A percentile compares a stretch with the other conserved stretches of the same genome.
These are phyloP conservation scores for Nemurella pictetii DNA, from an alignment of 2,888 invertebrate species.

Conservation along the genomic window DNA sequence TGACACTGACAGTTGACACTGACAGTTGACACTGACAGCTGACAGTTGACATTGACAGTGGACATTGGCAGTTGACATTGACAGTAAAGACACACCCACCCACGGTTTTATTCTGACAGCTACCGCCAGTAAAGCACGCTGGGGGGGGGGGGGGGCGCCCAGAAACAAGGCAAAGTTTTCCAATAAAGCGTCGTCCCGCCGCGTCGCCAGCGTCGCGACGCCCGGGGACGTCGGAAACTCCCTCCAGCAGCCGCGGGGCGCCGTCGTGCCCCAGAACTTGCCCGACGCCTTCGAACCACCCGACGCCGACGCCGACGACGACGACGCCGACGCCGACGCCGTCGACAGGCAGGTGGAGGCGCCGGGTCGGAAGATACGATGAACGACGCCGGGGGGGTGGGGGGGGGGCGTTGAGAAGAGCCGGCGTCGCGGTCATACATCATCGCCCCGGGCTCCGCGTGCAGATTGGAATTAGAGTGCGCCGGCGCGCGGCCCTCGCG, in stretches of 20 bases:
- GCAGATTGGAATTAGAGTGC: neutral
- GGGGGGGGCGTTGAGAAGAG: too few species aligned
- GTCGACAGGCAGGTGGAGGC: neutral
- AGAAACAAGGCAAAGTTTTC: neutral
- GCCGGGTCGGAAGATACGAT: too few species aligned
- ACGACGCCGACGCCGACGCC: neutral
- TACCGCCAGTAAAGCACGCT: too few species aligned
- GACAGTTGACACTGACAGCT: too few species aligned
- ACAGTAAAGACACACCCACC: too few species aligned
- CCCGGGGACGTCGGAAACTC: neutral
- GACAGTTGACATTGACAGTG: too few species aligned
- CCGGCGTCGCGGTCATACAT: neutral
- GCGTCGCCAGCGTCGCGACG: too few species aligned
- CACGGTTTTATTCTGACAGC: too few species aligned
- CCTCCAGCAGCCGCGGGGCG: too few species aligned
- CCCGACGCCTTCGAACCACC: neutral
- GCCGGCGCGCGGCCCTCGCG: neutral
- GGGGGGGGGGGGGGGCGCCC: neutral
- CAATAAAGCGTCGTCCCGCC: neutral
- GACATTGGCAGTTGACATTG: too few species aligned
- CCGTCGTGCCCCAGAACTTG: neutral
- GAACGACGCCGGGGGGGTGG: too few species aligned
- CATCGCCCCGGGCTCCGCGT: neutral
- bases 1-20: too few species aligned
- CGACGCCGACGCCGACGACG: neutral